Evolutionary conservation across 2,888 invertebrate species (phyloP).

Genomic region (Zhengitettix transpicula): DNA sequence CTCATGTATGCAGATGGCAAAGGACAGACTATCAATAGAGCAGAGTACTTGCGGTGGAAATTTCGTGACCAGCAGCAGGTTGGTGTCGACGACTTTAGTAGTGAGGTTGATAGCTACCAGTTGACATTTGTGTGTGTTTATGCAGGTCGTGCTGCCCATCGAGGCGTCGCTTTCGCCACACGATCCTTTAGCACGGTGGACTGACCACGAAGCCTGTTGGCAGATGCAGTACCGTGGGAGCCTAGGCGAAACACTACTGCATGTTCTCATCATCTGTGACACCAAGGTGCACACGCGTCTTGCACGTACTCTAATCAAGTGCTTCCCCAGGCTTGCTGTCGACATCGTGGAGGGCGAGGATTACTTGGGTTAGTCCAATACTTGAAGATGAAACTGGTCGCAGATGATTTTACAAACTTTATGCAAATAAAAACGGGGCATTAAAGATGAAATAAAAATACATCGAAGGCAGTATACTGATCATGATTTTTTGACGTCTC

Average conservation of each 20-base stretch:
- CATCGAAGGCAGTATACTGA: too few species aligned
- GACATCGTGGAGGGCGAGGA: slow-evolving; percentile 97
- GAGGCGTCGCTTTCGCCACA: slow-evolving; percentile 71
- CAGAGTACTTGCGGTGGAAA: slow-evolving; percentile 81
- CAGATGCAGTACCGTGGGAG: slow-evolving; percentile 92
- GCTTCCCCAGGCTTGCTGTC: slow-evolving; percentile 76
- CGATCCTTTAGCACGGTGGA: slow-evolving; percentile 77
- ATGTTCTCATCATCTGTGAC: slow-evolving; percentile 88
- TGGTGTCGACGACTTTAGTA: neutral
- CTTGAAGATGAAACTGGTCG: too few species aligned
- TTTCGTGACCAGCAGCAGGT: slow-evolving; percentile 71
- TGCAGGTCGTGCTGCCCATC: slow-evolving; percentile 61
- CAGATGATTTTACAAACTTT: too few species aligned
- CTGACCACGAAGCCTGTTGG: slow-evolving; percentile 91
- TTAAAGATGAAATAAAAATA: too few species aligned
- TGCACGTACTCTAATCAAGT: slow-evolving; percentile 75
- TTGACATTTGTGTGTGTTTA: neutral
- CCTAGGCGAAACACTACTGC: slow-evolving; percentile 84
- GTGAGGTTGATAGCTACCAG: neutral
- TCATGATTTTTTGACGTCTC: too few species aligned
- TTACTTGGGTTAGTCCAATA: slow-evolving; percentile 53
- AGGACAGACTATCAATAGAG: slow-evolving; percentile 69
- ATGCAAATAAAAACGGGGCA: too few species aligned
- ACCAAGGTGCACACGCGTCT: slow-evolving; percentile 70
- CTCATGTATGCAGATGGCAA: slow-evolving; percentile 78